Evolutionary conservation across 2,113 vertebrate genomes (phyloP), one percentile per base, ranked within the genome.

Genomic region (Aphelocoma coerulescens): DNA sequence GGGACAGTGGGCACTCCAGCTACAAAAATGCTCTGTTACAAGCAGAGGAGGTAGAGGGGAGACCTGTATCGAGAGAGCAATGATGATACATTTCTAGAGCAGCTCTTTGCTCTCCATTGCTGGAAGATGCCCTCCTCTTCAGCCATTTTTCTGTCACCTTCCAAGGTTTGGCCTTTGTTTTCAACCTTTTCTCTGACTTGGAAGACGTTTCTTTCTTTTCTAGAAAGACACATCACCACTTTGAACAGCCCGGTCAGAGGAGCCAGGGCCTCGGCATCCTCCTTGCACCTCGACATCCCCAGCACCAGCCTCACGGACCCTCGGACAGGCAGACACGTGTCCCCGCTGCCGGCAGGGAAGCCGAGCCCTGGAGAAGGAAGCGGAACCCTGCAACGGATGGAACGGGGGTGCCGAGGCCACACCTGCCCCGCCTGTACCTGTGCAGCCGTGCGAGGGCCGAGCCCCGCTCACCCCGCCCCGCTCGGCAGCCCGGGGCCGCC

Each of bases 71-170:
- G 11, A 33, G 12, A 48, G 7, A 4, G 33, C 16, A n/a, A 16
- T 19, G 35, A 49, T 21, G 37, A 11, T 10, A 8, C 20, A 59
- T 51, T 35, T 35, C 62, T 22, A 33, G 39, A 37, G 19, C 16
- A 4, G 55, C 16, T 19, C 23, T 51, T 46, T 33, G 10, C 30
- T 18, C 26, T 54, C 63, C 59, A 1, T 69, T 37, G 18, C 95
- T 88, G 92, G 88, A 94, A 92, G 51, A 65, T 24, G 7, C 19
- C 44, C 48, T 91, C 75, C 27, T 93, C 93, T 24, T 57, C n/a
- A 2, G 19, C 3, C 2, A 12, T 6, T 65, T 46, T 37, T 54
- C 79, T 26, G 44, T 28, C 57, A 6, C 51, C 33, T 61, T 72
- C 3, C 32, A 72, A 65, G 54, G 13, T 5, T 1, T 88, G 13